Evolutionary conservation across 2,113 vertebrate genomes (phyloP).

Genomic region (Benitochromis conjunctus): DNA sequence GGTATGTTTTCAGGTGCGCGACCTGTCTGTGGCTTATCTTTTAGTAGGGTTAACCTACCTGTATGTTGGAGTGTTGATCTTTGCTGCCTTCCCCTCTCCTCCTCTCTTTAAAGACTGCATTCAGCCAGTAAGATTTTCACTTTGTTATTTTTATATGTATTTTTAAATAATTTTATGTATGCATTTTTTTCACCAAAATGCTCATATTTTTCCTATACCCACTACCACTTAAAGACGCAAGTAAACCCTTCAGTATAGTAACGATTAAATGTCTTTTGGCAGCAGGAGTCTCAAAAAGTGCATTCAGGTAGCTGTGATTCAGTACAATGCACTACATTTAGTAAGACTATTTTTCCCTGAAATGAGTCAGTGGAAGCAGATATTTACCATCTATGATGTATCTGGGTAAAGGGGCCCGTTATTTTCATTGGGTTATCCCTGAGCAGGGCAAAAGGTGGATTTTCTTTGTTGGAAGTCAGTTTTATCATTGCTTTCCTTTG

Average conservation of each 20-base stretch:
- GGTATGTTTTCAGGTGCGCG: slow-evolving; percentile 81
- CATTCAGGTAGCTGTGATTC: neutral
- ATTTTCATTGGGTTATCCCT: neutral
- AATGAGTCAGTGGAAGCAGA: neutral
- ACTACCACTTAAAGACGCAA: neutral
- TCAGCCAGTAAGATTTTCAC: slow-evolving; percentile 82
- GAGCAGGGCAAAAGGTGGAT: neutral
- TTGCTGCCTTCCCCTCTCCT: slow-evolving; percentile 90
- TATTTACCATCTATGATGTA: neutral
- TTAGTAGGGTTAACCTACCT: slow-evolving; percentile 92
- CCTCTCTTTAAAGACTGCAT: slow-evolving; percentile 91
- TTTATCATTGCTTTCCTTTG: neutral
- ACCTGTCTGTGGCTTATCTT: slow-evolving; percentile 91
- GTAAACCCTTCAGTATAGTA: neutral
- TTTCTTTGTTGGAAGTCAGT: neutral
- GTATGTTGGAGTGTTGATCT: slow-evolving; percentile 90
- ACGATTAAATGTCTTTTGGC: neutral
- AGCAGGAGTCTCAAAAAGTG: neutral
- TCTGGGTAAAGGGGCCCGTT: neutral
- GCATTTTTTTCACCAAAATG: neutral
- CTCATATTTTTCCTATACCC: neutral
- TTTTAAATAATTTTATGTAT: neutral
- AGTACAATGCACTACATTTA: neutral
- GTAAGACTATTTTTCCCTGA: neutral
- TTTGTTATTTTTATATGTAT: neutral